Evolutionary conservation across 2,113 vertebrate genomes (phyloP), one percentile per base, ranked within the genome.

Genomic region (Baryphthengus martii): DNA sequence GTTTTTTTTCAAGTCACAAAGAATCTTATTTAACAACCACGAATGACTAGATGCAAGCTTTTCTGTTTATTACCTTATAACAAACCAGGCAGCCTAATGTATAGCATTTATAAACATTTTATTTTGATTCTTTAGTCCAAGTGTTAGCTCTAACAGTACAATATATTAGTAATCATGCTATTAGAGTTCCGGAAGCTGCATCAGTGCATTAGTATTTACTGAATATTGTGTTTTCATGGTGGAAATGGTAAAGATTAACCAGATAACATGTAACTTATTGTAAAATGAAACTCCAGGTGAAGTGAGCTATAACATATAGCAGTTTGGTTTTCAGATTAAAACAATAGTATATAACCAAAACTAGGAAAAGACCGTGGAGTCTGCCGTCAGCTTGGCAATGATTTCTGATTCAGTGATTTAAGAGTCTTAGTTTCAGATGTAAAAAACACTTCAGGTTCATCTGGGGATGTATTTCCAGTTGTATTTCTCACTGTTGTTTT

Each of bases 11-110:
- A 90, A 98, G 98, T 98, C 97, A 98, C 97, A 98, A 97, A 95
- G 97, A 97, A 98, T 98, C 93, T 97, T 96, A 97, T 97, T 98
- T 98, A 98, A 98, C 98, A 97, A 87, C 97, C 47, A 18, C 2
- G 50, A 91, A 93, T 33, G 91, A 95, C 96, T 94, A 58, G 88
- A 78, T 73, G 79, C 29, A 70, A 85, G 95, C 78, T 92, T 97
- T 92, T 95, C 86, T 93, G 59, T 93, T 95, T 94, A 93, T 95
- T 90, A 76, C 91, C 91, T 94, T 94, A 96, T 89, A 52, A 37
- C 53, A 66, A 53, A 71, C 62, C 61, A 74, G 89, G 87, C 79
- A 76, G 42, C 66, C 37, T 94, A 56, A 96, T 88, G 26, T 74
- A 94, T 79, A 92, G 91, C 75, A 90, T 93, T 96, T 86, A 91